phyloP scores from a whole-genome alignment of 1,140 invertebrate species.

The Sinella curviseta region DNA sequence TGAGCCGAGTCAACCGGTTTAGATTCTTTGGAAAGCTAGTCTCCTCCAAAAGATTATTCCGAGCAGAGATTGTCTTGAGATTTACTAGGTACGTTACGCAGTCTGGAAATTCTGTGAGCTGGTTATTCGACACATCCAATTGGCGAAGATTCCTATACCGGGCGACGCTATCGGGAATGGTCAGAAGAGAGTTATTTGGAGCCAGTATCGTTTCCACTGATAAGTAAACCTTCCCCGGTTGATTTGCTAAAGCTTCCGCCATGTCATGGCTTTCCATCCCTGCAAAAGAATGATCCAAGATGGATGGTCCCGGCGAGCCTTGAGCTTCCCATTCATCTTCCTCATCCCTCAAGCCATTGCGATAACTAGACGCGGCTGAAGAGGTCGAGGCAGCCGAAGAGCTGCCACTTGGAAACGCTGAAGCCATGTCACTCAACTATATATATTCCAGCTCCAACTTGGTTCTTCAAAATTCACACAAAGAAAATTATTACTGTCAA shows the following conservation, averaged over 20 bases:
- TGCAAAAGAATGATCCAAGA: constrained; percentile 35
- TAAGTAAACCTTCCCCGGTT: constrained; percentile 38
- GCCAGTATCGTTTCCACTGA: constrained; percentile 45
- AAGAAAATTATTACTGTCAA: no score
- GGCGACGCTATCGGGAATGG: constrained; percentile 50
- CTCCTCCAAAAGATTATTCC: constrained; percentile 82
- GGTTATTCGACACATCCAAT: constrained; percentile 85
- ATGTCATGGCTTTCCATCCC: constrained; percentile 40
- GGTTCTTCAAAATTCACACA: no score
- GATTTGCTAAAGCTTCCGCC: constrained; percentile 45
- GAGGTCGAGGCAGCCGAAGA: neutral
- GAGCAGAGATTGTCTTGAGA: constrained; percentile 75
- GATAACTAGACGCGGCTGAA: neutral
- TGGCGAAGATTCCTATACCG: constrained; percentile 59
- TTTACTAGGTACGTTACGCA: constrained; percentile 68
- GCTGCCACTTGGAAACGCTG: neutral
- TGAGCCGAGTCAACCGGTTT: constrained; percentile 61
- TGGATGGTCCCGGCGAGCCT: neutral
- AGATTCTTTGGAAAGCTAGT: constrained; percentile 84
- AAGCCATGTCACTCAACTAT: neutral
- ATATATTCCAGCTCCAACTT: neutral
- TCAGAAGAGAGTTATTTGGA: constrained; percentile 40
- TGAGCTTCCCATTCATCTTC: neutral
- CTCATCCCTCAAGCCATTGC: neutral
- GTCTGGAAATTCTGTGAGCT: constrained; percentile 72